Base-by-base conservation (phyloP, 2,797 vertebrate species). In the Cyprinodon diabolis region DNA sequence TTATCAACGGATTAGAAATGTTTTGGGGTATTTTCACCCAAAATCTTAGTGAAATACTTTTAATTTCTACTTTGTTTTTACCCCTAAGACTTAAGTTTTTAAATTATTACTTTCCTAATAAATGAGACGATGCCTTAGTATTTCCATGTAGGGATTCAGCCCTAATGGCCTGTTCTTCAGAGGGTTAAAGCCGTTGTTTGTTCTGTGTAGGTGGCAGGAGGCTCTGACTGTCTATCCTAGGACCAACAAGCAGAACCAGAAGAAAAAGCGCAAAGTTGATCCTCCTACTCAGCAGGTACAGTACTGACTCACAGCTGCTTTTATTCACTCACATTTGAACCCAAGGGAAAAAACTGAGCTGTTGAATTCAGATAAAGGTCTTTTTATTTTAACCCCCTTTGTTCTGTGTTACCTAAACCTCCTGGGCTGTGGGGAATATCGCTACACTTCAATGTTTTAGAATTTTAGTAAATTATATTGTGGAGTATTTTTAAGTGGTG, bases 251-350 rank as follows among this genome's bases (percentile, higher is more conserved):
- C 98, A 98, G 92, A 99, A 98, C 92, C 97, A 97, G 93, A 99
- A 99, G 92, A 99, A 99, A 90, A 99, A 99, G 84, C 95, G 98
- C 87, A 99, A 99, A 86, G 98, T 99, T 6, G 98, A 99, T 89
- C 96, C 97, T 4, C 96, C 97, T 25, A 97, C 96, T 43, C 96
- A 96, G 2, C 98, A 98, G 97, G 98, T 99, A 95, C 91, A 47
- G 14, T 60, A 43, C 6, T 17, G 69, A 13, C 35, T 74, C 54
- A 37, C 35, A 40, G 52, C 66, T 45, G 48, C 35, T 66, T 56
- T 62, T 65, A 47, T n/a, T 4, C 30, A 15, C 30, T 71, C 55
- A 6, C 25, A 30, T 14, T 60, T 35, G 71, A 25, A 58, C 12
- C 12, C 5, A 57, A 40, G 3, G 60, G 13, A 14, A n/a, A 9